Evolutionary conservation across 2,797 vertebrate genomes (phyloP).

Genomic region (Malacoraja senta): DNA sequence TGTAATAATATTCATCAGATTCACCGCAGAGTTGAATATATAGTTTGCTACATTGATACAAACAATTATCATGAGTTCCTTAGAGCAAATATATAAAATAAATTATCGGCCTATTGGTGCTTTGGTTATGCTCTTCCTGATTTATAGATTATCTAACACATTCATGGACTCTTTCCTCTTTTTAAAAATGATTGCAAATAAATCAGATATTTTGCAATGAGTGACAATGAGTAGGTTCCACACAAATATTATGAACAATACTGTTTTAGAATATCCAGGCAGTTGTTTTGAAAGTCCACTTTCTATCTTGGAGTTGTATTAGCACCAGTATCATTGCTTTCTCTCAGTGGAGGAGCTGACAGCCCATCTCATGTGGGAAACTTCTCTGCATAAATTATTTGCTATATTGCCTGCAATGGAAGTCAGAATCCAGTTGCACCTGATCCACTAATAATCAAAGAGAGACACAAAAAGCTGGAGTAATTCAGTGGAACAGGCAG

Average conservation of each 20-base stretch:
- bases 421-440: slow-evolving; percentile 47
- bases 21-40: background rate
- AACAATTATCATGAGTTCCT: background rate
- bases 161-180: background rate
- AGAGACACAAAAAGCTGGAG: no score
- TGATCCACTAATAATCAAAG: background rate
- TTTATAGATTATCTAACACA: background rate
- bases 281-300: background rate
- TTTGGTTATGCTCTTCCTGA: background rate
- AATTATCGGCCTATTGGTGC: no score
- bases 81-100: background rate
- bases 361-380: slow-evolving; percentile 45
- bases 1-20: background rate
- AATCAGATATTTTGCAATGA: background rate
- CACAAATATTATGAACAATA: background rate
- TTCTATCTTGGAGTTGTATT: slow-evolving; percentile 48
- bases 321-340: slow-evolving; percentile 44
- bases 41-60: background rate
- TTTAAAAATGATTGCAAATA: slow-evolving; percentile 23
- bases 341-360: slow-evolving; percentile 45
- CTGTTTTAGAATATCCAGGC: background rate
- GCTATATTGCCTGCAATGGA: slow-evolving; percentile 40
- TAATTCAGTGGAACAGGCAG: no score
- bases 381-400: slow-evolving; percentile 47
- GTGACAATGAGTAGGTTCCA: background rate